Evolutionary conservation across 2,888 invertebrate species (phyloP), one percentile per base, ranked within the genome.

Genomic region (Seladonia tumulorum): DNA sequence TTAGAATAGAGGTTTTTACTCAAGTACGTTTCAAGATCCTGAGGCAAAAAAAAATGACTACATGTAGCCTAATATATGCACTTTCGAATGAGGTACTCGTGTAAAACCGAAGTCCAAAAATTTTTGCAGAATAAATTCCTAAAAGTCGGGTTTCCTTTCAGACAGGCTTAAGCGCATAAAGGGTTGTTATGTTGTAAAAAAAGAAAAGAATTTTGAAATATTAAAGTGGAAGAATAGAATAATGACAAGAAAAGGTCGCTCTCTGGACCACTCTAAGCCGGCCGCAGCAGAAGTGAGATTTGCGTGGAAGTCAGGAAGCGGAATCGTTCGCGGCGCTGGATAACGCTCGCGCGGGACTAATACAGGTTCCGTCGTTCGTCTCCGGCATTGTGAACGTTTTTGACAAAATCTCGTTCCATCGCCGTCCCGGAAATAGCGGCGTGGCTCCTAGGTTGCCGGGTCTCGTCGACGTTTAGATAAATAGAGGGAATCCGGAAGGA

Each of bases 381-480:
- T 72, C 25, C 39, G 22, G 47, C 71, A 85, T 79, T 75, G 71
- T 7, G 39, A n/a, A 39, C 71, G 85, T 84, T 84, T 79, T 79
- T 71, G 79, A 57, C 75, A 22, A 79, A 72, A 85, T 84, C 85
- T 75, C 85, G 85, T 53, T 85, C 63, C 63, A 76, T 72, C 85
- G 76, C 57, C 53, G 75, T 45, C 66, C 35, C 71, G 79, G 71
- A n/a, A 79, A 84, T 29, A 60, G 75, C 85, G 53, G 72, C 75
- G 75, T 53, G 85, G 66, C 35, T 53, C 66, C 63, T 45, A 22
- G 79, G 53, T 35, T 22, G 70, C 22, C 63, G n/a, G 60, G 74
- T 73, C 29, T 63, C 84, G 84, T 39, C 75, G 85, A 76, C 85
- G 29, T 84, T 79, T 76, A 85, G 75, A 85, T 76, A 85, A 84